Evolutionary conservation across 2,797 vertebrate genomes (phyloP).

Genomic region (Luscinia luscinia): DNA sequence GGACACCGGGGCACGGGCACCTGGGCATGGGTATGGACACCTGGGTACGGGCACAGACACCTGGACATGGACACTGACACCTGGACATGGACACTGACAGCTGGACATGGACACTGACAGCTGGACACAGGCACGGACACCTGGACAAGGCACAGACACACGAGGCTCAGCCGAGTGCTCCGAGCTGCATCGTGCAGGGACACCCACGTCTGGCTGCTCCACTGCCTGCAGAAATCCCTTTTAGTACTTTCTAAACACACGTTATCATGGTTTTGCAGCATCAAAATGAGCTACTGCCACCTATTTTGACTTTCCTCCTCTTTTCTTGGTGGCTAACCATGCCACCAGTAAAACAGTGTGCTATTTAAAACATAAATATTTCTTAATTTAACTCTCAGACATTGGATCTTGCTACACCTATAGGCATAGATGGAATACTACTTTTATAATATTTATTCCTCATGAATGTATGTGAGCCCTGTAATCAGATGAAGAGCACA

Average conservation of each 20-base stretch:
- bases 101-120: accelerated
- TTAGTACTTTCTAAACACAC: background rate
- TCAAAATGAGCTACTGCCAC: background rate
- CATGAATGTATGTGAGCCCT: background rate
- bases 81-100: background rate
- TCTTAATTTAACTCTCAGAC: background rate
- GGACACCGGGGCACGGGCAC: accelerated
- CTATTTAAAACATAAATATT: background rate
- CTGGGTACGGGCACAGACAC: accelerated
- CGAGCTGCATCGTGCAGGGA: accelerated
- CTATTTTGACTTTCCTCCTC: background rate
- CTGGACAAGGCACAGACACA: accelerated
- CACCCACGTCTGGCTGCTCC: accelerated
- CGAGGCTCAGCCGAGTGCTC: accelerated
- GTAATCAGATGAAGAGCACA: background rate
- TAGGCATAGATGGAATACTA: background rate
- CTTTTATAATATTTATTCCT: background rate
- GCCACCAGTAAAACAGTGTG: background rate
- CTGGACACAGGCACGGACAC: background rate
- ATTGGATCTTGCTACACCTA: background rate
- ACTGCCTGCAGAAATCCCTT: background rate
- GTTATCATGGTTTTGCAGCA: background rate
- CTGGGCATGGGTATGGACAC: accelerated
- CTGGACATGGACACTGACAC: background rate
- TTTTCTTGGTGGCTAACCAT: background rate